Base-by-base conservation (phyloP, 2,888 invertebrate species). In the Drosophila monieri region DNA sequence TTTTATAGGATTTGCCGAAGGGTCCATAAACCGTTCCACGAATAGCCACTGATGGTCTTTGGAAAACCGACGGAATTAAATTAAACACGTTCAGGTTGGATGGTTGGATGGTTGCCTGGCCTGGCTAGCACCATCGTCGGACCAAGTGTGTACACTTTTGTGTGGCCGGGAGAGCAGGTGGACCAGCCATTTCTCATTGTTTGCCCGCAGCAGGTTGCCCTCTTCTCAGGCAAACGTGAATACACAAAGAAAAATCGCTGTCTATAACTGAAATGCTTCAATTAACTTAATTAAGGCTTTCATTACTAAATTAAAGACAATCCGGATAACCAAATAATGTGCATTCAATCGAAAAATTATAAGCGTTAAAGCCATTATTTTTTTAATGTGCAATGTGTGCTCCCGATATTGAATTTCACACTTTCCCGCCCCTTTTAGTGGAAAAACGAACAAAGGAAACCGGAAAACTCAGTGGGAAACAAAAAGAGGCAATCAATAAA, bases 371-470 rank as follows among this genome's bases (percentile, higher is more conserved):
- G 6, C 35, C 6, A 35, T 14, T 35, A 14, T 6, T n/a, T n/a
- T 35, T 18, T 9, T n/a, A 15, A 23, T 15, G 3, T 1, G 3
- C 12, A n/a, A 10, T 51, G 35, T 6, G 46, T 64, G 72, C 68
- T 76, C 70, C 68, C 54, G 65, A 70, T 79, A 67, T 85, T 66
- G 65, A 64, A 74, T 77, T 80, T 83, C 77, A 83, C 84, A 79
- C 77, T 55, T 60, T 43, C 37, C 44, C 62, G 15, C 18, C 25
- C 35, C 6, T 55, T 15, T 14, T 14, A 12, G 60, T 44, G 30
- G 52, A 21, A 15, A 44, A 43, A 35, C n/a, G 27, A 30, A 52
- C 62, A 64, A 64, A 23, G 65, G 30, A 46, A 64, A 35, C 66
- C 27, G 52, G 52, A 37, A 65, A 52, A 65, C 43, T 46, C 51